phyloP scores from a whole-genome alignment of 92 coral and sea anemone species.

The Nematostella vectensis region DNA sequence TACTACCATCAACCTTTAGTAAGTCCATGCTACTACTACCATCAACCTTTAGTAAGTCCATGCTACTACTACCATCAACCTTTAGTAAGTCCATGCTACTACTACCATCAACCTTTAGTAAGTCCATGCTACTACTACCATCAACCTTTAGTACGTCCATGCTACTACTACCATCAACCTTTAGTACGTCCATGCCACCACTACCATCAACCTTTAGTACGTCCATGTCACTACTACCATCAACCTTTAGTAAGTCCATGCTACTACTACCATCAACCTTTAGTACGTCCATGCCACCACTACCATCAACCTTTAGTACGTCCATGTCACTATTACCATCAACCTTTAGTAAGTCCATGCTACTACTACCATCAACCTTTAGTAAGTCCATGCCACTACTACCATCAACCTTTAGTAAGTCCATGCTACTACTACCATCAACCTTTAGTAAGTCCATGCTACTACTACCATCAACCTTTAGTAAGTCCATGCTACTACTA shows the following conservation, averaged over 20 bases:
- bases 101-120: too few relatives aligned
- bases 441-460: slow-evolving; percentile 28
- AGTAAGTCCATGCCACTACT: too few relatives aligned
- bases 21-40: neutral
- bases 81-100: too few relatives aligned
- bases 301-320: neutral
- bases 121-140: too few relatives aligned
- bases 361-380: too few relatives aligned
- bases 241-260: slow-evolving; percentile 30
- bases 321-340: too few relatives aligned
- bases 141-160: too few relatives aligned
- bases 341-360: too few relatives aligned
- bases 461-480: slow-evolving; percentile 51
- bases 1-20: slow-evolving; percentile 7
- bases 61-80: too few relatives aligned
- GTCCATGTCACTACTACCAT: slow-evolving; percentile 76
- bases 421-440: slow-evolving; percentile 55
- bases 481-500: slow-evolving; percentile 62
- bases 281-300: neutral
- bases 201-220: slow-evolving; percentile 46
- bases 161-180: slow-evolving; percentile 56
- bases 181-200: slow-evolving; percentile 33
- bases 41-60: neutral
- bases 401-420: too few relatives aligned
- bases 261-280: slow-evolving; percentile 1